phyloP scores from a whole-genome alignment of 1,140 invertebrate genomes.

The Nebria ingens region DNA sequence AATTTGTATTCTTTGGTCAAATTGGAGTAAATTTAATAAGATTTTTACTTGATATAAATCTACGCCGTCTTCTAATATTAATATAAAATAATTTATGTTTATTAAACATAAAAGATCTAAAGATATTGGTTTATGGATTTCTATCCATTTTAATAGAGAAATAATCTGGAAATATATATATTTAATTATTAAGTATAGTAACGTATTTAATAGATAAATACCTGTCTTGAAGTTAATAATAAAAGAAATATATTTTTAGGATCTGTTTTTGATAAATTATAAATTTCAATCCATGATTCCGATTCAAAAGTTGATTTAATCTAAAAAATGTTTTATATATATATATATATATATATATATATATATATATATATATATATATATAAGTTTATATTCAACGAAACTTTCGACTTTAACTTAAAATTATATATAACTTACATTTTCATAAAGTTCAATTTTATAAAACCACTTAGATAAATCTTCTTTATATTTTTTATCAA shows the following conservation, averaged over 20 bases:
- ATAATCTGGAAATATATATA: slow-evolving; percentile 20
- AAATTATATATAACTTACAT: slow-evolving; percentile 34
- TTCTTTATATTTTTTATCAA: slow-evolving; percentile 11
- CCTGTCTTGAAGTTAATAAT: slow-evolving; percentile 20
- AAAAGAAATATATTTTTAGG: slow-evolving; percentile 33
- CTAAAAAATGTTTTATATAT: slow-evolving; percentile 34
- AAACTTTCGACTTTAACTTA: no score
- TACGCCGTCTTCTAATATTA: slow-evolving; percentile 34
- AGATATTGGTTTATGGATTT: slow-evolving; percentile 16
- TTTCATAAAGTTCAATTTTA: slow-evolving; percentile 39
- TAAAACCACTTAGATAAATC: slow-evolving; percentile 33
- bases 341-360: slow-evolving; percentile 36
- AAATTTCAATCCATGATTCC: slow-evolving; percentile 37
- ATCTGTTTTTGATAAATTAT: slow-evolving; percentile 32
- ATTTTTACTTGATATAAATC: slow-evolving; percentile 32
- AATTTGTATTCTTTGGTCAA: slow-evolving; percentile 42
- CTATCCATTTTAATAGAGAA: slow-evolving; percentile 19
- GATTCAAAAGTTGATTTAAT: slow-evolving; percentile 25
- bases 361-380: no score
- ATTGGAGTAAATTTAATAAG: slow-evolving; percentile 41
- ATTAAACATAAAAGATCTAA: slow-evolving; percentile 23
- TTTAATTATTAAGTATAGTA: slow-evolving; percentile 10
- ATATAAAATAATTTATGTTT: slow-evolving; percentile 36
- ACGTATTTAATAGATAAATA: slow-evolving; percentile 15
- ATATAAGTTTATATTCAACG: no score